A percentile compares a stretch with the other conserved stretches of the same genome.
These are phyloP conservation scores for Celastrina argiolus DNA, from an alignment of 2,888 invertebrate genomes.

Conservation along the genomic window DNA sequence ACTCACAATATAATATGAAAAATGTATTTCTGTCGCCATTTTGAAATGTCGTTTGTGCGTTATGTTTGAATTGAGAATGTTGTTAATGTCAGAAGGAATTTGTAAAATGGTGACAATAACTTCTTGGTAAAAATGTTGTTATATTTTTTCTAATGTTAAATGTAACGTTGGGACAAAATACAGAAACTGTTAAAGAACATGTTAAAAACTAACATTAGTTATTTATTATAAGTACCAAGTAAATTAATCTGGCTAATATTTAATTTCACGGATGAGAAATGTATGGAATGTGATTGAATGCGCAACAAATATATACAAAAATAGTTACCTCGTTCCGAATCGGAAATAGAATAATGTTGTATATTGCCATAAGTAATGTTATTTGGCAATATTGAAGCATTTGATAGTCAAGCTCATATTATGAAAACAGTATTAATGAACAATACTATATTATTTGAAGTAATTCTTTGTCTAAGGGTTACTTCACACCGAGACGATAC, in stretches of 20 bases:
- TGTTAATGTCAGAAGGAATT: too few species aligned
- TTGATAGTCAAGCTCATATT: slow-evolving; percentile 21
- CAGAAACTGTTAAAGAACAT: not conserved
- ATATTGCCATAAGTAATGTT: slow-evolving; percentile 14
- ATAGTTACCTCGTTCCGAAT: slow-evolving; percentile 57
- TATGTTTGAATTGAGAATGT: not conserved
- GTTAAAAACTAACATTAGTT: not conserved
- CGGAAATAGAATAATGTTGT: slow-evolving; percentile 36
- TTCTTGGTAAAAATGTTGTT: too few species aligned
- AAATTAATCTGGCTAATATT: not conserved
- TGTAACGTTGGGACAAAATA: not conserved
- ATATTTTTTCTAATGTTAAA: not conserved
- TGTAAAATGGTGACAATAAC: too few species aligned
- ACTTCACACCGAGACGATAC: too few species aligned
- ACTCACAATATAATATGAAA: not conserved
- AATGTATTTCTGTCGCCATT: not conserved
- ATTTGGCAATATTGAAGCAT: slow-evolving; percentile 9
- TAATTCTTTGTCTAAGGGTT: not conserved
- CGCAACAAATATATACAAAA: slow-evolving; percentile 42
- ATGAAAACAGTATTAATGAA: slow-evolving; percentile 8
- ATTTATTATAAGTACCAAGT: not conserved
- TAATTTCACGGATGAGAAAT: not conserved
- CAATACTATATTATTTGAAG: not conserved
- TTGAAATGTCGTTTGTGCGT: not conserved
- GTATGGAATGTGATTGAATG: not conserved